A percentile compares a stretch with the other conserved stretches of the same genome.
Conservation (phyloP, 2,113 vertebrate genomes). For the Oxyura jamaicensis region DNA sequence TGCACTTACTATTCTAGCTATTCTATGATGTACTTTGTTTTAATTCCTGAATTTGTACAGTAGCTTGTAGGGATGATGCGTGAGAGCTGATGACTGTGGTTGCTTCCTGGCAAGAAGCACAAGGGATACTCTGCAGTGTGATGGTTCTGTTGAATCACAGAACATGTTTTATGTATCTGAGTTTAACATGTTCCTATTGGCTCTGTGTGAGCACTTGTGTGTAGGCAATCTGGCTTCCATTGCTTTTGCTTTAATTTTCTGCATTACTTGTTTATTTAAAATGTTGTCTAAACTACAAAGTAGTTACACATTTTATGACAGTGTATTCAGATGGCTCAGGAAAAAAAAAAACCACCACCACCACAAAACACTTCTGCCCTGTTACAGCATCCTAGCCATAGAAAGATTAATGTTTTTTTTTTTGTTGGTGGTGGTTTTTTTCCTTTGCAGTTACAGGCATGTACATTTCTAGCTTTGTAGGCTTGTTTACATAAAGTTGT, state of each 20-base stretch:
- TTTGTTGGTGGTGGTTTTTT: background rate
- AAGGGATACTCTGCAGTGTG: background rate
- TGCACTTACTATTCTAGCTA: background rate
- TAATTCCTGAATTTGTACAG: background rate
- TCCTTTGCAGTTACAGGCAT: background rate
- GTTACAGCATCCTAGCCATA: background rate
- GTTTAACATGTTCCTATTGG: background rate
- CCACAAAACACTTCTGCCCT: background rate
- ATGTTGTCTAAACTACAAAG: background rate
- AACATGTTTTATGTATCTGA: background rate
- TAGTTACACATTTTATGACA: background rate
- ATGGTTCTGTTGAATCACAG: background rate
- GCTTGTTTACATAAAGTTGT: background rate
- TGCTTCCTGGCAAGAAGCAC: rapidly evolving
- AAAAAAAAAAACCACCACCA: background rate
- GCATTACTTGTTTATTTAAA: background rate
- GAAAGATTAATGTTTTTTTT: background rate
- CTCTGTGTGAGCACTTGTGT: background rate
- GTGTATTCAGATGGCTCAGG: background rate
- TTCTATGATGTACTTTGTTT: background rate
- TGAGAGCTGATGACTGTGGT: background rate
- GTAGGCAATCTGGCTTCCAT: background rate
- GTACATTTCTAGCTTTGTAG: background rate
- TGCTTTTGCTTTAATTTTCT: background rate
- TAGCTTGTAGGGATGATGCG: background rate